phyloP scores from a whole-genome alignment of 1,140 invertebrate species.

The Halictus rubicundus region DNA sequence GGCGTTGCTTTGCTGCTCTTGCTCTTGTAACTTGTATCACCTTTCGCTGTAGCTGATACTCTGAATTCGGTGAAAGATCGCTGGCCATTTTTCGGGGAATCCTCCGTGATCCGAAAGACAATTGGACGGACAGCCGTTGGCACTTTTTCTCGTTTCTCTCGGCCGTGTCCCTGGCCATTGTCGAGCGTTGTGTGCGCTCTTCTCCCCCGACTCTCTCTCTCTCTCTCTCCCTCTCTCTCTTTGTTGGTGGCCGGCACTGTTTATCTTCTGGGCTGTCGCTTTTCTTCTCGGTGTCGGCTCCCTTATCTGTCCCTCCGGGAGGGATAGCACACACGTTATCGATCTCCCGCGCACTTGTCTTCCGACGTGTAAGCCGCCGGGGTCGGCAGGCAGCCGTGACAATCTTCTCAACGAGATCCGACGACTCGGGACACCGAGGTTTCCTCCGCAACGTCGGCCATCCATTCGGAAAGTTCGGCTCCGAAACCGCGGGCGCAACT shows the following conservation, averaged over 20 bases:
- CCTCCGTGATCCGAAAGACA: background rate
- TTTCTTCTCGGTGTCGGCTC: background rate
- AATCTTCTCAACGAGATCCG: background rate
- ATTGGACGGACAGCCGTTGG: background rate
- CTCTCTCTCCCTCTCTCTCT: background rate
- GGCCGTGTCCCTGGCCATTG: background rate
- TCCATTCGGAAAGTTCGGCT: background rate
- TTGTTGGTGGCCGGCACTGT: background rate
- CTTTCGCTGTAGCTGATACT: no score
- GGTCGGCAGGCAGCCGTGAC: background rate
- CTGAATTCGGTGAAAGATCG: background rate
- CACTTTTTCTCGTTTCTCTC: conserved; percentile 1
- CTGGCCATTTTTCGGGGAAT: background rate
- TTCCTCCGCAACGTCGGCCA: background rate
- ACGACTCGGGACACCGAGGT: background rate
- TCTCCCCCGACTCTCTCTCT: no score
- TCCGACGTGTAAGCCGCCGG: background rate
- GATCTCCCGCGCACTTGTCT: background rate
- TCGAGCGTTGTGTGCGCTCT: background rate
- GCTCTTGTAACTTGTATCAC: no score
- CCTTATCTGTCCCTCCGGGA: conserved; percentile 1
- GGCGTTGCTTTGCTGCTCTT: no score
- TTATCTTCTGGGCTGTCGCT: background rate
- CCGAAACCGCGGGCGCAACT: background rate
- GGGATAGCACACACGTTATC: background rate